These are phyloP conservation scores for Leucophora obtusa DNA, from an alignment of 2,888 invertebrate species.

Conservation along the genomic window DNA sequence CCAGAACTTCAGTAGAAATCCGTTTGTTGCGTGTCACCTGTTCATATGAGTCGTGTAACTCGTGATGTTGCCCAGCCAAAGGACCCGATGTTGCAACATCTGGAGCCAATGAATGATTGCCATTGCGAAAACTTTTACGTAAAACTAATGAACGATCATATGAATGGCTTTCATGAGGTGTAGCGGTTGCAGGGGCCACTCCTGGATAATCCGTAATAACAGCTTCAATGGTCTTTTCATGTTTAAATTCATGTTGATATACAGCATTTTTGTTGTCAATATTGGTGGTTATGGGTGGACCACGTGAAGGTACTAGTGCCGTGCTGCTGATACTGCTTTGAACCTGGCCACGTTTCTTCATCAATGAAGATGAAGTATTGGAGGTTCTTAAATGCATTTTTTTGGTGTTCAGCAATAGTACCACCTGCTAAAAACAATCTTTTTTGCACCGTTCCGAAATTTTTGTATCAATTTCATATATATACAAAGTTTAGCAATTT, in stretches of 20 bases:
- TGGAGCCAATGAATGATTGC: not conserved
- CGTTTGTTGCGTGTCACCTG: constrained; percentile 90
- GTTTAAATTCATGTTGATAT: constrained; percentile 80
- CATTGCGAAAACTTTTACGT: constrained; percentile 55
- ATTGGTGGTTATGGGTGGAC: constrained; percentile 83
- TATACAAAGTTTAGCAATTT: not conserved
- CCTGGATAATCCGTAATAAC: constrained; percentile 79
- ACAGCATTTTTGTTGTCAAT: constrained; percentile 77
- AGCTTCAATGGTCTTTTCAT: constrained; percentile 81
- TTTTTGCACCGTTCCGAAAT: constrained; percentile 19
- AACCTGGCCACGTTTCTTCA: constrained; percentile 71
- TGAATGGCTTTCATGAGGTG: constrained; percentile 76
- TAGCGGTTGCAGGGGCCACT: constrained; percentile 63
- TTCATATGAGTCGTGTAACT: constrained; percentile 80
- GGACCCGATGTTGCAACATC: not conserved
- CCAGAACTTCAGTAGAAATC: constrained; percentile 90
- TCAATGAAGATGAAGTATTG: constrained; percentile 70
- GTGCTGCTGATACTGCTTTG: constrained; percentile 42
- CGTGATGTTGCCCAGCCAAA: constrained; percentile 39
- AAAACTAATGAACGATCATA: constrained; percentile 78
- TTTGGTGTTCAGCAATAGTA: constrained; percentile 8
- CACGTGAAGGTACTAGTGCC: constrained; percentile 73
- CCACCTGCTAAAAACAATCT: constrained; percentile 25
- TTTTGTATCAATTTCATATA: constrained; percentile 17
- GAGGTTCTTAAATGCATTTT: constrained; percentile 69